Conservation (phyloP, 2,113 vertebrate genomes). For the Sciurus niger region DNA sequence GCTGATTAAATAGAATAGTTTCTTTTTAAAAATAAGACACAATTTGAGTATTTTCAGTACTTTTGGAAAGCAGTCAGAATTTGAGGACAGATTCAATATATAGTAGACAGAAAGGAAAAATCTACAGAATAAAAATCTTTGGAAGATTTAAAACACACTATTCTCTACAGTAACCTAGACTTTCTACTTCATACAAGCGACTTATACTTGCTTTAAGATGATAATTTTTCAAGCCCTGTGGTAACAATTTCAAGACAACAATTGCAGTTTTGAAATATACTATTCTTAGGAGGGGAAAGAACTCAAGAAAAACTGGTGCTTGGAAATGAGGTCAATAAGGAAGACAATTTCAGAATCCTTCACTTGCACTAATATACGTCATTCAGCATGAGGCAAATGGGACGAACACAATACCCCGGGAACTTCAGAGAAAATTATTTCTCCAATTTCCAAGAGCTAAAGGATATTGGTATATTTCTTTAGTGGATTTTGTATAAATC, state of each 20-base stretch:
- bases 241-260: conserved; percentile 78
- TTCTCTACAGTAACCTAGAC: conserved; percentile 50
- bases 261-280: conserved; percentile 74
- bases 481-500: background rate
- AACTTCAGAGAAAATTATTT: conserved; percentile 67
- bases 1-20: background rate
- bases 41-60: background rate
- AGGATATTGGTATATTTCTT: conserved; percentile 53
- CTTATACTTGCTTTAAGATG: conserved; percentile 69
- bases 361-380: background rate
- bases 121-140: conserved; percentile 10
- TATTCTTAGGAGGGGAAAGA: conserved; percentile 64
- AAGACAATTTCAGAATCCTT: conserved; percentile 75
- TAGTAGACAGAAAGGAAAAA: conserved; percentile 41
- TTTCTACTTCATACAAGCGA: conserved; percentile 69
- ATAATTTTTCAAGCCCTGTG: conserved; percentile 78
- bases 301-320: conserved; percentile 56
- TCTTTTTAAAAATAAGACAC: background rate
- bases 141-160: conserved; percentile 60
- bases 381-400: conserved; percentile 58
- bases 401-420: background rate
- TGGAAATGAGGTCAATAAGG: conserved; percentile 81
- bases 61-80: background rate
- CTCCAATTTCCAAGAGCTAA: conserved; percentile 36
- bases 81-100: background rate